Evolutionary conservation across 2,888 invertebrate species (phyloP), one percentile per base, ranked within the genome.

Genomic region (Tenthredo scrophulariae): DNA sequence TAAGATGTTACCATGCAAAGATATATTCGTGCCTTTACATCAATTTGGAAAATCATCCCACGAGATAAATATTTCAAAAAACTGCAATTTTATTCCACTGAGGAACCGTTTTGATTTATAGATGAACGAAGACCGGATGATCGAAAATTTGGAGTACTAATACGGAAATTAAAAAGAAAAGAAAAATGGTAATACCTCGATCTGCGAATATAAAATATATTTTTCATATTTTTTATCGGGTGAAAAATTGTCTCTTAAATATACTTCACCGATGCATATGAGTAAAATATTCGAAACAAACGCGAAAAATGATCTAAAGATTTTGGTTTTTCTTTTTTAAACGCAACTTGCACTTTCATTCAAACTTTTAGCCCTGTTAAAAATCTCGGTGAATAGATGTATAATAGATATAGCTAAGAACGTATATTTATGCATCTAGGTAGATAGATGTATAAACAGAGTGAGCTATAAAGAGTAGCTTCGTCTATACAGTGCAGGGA

Each of bases 401-500:
- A 43, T 9, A 9, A 43, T 43, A 18, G 15, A 15, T 18, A 50
- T 50, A 50, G n/a, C n/a, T 5, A 18, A n/a, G 18, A 6, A n/a
- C 6, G 50, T n/a, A 43, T 18, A 77, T 50, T 26, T 18, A 50
- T 54, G 26, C 22, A 22, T 5, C 1, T 18, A 26, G 18, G 54
- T 15, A 26, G n/a, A 13, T 29, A 50, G 6, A 9, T 7, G 0
- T 2, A 33, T 4, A 5, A 26, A 22, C 33, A 18, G 1, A 22
- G 9, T 15, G 29, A 15, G 6, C 62, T 7, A n/a, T 50, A 9
- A 7, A 77, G 15, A 26, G 18, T 3, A 10, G 33, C 54, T 54
- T 54, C 54, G 54, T 54, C 54, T 54, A 54, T 54, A 54, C 54
- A n/a, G 54, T 50, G n/a, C n/a, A n/a, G n/a, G 33, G 29, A 83